A percentile compares a stretch with the other conserved stretches of the same genome.
Evolutionary conservation across 2,113 vertebrate species (phyloP).

Genomic region (Calypte anna): DNA sequence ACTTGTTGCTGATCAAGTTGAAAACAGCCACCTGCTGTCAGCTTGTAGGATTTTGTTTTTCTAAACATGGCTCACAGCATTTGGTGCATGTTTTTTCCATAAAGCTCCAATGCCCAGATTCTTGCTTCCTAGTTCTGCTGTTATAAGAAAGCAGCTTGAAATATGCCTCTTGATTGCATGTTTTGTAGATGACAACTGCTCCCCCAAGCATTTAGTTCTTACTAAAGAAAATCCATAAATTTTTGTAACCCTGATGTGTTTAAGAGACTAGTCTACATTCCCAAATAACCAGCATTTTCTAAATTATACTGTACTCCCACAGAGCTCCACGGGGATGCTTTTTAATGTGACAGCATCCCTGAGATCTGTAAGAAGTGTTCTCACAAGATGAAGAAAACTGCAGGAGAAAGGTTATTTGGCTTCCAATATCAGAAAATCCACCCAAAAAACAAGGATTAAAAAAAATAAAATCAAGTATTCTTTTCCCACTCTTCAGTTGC

Average conservation of each 20-base stretch:
- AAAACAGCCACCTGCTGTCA: constrained; percentile 5
- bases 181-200: background rate
- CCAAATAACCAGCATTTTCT: background rate
- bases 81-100: constrained; percentile 25
- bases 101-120: background rate
- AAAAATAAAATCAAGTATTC: background rate
- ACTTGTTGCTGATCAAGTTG: background rate
- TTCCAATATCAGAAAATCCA: background rate
- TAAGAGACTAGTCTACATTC: background rate
- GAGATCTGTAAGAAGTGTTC: background rate
- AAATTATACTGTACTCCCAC: background rate
- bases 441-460: background rate
- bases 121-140: background rate
- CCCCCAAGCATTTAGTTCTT: background rate
- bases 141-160: background rate
- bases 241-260: background rate
- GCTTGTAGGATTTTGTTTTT: background rate
- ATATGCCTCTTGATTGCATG: background rate
- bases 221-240: background rate
- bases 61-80: background rate
- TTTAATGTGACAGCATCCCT: background rate
- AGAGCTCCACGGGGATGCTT: background rate
- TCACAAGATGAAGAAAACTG: background rate
- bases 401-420: background rate
- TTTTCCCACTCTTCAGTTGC: background rate